A percentile compares a stretch with the other conserved stretches of the same genome.
phyloP scores from a whole-genome alignment of 2,797 vertebrate species.

The Siniperca obscura region DNA sequence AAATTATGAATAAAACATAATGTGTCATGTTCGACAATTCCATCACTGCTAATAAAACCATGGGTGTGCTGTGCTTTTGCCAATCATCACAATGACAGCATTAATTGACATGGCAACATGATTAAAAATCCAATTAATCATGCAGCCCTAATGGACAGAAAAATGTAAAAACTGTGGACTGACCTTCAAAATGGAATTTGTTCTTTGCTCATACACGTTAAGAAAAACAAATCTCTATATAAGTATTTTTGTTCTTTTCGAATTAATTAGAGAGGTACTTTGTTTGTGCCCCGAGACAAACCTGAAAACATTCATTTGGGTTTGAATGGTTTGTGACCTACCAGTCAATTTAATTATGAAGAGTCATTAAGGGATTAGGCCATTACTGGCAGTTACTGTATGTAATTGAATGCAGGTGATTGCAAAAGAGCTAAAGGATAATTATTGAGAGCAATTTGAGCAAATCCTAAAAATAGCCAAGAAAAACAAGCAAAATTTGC shows the following conservation, averaged over 20 bases:
- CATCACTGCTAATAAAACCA: slow-evolving; percentile 81
- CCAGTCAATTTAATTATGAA: slow-evolving; percentile 65
- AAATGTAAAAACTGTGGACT: slow-evolving; percentile 69
- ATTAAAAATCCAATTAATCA: slow-evolving; percentile 86
- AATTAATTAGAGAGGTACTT: slow-evolving; percentile 58
- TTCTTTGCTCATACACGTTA: slow-evolving; percentile 45
- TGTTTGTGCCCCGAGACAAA: slow-evolving; percentile 59
- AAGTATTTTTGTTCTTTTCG: slow-evolving; percentile 49
- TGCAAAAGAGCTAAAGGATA: slow-evolving; percentile 16
- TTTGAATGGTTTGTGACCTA: slow-evolving; percentile 51
- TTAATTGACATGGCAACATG: slow-evolving; percentile 83
- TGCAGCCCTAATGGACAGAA: slow-evolving; percentile 76
- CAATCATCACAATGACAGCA: slow-evolving; percentile 77
- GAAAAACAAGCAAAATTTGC: background rate
- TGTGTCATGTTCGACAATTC: slow-evolving; percentile 79
- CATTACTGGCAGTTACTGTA: slow-evolving; percentile 31
- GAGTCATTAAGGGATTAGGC: slow-evolving; percentile 42
- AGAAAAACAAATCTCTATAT: slow-evolving; percentile 26
- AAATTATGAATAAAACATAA: slow-evolving; percentile 75
- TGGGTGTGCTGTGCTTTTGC: slow-evolving; percentile 68
- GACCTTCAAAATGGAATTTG: slow-evolving; percentile 80
- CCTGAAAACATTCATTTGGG: slow-evolving; percentile 57
- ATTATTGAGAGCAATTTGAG: slow-evolving; percentile 10
- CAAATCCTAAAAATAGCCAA: background rate
- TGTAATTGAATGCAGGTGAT: slow-evolving; percentile 31